These are phyloP conservation scores for Pygocentrus nattereri DNA, from an alignment of 2,797 vertebrate species.

Conservation along the genomic window DNA sequence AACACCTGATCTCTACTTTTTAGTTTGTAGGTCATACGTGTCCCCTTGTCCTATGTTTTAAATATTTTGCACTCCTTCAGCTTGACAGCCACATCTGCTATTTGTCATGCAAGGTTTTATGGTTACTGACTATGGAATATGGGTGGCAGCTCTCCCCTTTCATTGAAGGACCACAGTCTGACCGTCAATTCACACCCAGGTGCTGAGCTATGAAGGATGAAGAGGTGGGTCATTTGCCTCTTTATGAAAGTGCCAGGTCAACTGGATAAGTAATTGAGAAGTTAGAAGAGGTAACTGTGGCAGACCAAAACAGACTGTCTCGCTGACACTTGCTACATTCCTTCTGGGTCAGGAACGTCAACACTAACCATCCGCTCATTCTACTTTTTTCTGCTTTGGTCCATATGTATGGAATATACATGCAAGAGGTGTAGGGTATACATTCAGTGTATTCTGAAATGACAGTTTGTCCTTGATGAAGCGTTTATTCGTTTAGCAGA, in stretches of 20 bases:
- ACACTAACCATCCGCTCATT: background rate
- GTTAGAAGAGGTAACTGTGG: background rate
- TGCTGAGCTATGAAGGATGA: background rate
- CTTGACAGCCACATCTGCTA: background rate
- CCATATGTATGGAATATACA: background rate
- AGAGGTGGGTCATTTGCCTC: background rate
- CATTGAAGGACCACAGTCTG: conserved; percentile 3
- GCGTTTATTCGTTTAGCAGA: background rate
- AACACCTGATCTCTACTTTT: background rate
- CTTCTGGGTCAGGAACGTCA: background rate
- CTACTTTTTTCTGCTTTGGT: background rate
- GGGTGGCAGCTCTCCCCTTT: background rate
- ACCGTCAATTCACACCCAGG: conserved; percentile 15
- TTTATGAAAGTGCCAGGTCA: conserved; percentile 26
- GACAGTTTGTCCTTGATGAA: background rate
- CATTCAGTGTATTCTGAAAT: background rate
- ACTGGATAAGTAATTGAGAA: conserved; percentile 24
- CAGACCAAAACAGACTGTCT: conserved; percentile 4
- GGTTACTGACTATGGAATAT: conserved; percentile 9
- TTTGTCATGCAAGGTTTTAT: conserved; percentile 17
- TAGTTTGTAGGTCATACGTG: background rate
- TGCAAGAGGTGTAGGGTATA: background rate
- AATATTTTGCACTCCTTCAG: background rate
- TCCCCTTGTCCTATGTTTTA: background rate
- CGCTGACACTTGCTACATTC: conserved; percentile 11